These are phyloP conservation scores for Schizotus pectinicornis DNA, from an alignment of 2,888 invertebrate species.

Conservation along the genomic window DNA sequence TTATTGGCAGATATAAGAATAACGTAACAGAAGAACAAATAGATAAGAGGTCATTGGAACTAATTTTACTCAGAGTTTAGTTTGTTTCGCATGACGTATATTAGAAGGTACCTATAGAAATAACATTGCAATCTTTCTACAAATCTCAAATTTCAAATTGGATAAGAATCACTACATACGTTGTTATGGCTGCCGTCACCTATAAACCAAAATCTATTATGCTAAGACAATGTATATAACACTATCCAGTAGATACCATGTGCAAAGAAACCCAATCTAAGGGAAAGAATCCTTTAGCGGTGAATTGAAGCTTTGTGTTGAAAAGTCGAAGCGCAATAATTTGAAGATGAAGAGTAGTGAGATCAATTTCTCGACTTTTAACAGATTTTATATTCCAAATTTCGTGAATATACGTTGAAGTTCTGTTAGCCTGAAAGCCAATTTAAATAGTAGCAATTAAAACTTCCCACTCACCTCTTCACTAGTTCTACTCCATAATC, in stretches of 20 bases:
- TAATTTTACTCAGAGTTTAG: no score
- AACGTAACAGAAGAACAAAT: no score
- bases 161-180: neutral
- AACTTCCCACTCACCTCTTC: neutral
- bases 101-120: no score
- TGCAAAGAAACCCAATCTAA: slow-evolving; percentile 1
- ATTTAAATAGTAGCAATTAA: neutral
- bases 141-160: neutral
- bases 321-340: neutral
- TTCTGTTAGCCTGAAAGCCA: slow-evolving; percentile 1
- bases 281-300: slow-evolving; percentile 1
- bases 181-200: neutral
- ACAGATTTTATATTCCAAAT: slow-evolving; percentile 1
- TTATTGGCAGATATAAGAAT: no score
- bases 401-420: slow-evolving; percentile 1
- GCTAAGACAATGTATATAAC: neutral
- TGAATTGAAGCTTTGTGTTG: neutral
- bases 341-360: neutral
- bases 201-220: neutral
- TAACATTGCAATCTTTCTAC: no score
- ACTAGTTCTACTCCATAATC: no score
- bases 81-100: no score
- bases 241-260: neutral
- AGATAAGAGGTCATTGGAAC: no score
- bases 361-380: neutral